These are phyloP conservation scores for Atractosteus spatula DNA, from an alignment of 2,113 vertebrate genomes.

Conservation along the genomic window DNA sequence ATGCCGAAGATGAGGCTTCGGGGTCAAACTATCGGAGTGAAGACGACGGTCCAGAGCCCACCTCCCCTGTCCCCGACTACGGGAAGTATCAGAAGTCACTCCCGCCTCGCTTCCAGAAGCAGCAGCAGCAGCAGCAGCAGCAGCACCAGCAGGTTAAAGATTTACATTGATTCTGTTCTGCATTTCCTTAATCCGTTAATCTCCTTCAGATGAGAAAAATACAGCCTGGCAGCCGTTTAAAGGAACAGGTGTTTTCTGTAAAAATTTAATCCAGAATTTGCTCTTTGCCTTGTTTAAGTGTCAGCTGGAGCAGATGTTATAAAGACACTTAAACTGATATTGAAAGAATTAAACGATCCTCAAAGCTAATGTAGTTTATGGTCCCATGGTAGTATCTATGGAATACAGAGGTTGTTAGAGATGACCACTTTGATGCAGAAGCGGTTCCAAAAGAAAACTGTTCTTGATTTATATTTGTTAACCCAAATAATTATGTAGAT, in stretches of 20 bases:
- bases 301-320: too few relatives aligned
- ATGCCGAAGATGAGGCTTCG: constrained; percentile 65
- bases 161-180: not conserved
- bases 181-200: constrained; percentile 25
- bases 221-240: constrained; percentile 13
- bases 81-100: constrained; percentile 81
- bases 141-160: constrained; percentile 70
- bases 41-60: constrained; percentile 75
- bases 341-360: too few relatives aligned
- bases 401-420: too few relatives aligned
- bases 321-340: too few relatives aligned
- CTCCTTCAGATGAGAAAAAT: not conserved
- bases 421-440: too few relatives aligned
- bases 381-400: too few relatives aligned
- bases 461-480: too few relatives aligned
- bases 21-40: constrained; percentile 67
- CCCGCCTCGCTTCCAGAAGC: constrained; percentile 89
- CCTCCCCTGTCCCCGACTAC: constrained; percentile 81
- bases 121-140: constrained; percentile 70
- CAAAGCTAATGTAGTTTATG: too few relatives aligned
- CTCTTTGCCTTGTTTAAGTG: too few relatives aligned
- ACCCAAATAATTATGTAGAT: too few relatives aligned
- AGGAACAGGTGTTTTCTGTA: not conserved
- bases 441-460: too few relatives aligned
- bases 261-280: too few relatives aligned